phyloP scores from a whole-genome alignment of 1,140 invertebrate genomes.

The Nomia melanderi region DNA sequence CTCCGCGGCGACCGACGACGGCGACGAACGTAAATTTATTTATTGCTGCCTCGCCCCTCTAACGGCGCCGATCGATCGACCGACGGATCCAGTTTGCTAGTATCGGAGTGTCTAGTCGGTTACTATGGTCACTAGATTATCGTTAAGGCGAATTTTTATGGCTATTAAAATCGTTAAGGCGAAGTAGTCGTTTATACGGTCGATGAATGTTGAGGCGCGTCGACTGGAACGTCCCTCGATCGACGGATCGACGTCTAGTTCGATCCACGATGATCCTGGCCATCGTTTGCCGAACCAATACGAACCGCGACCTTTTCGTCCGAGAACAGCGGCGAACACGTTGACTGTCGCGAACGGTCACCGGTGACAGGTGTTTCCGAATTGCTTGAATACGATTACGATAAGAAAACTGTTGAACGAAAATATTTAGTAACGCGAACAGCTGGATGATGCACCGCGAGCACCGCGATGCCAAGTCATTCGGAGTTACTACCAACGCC shows the following conservation, averaged over 20 bases:
- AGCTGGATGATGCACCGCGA: too few relatives aligned
- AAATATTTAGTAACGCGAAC: too few relatives aligned
- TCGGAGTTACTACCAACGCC: too few relatives aligned
- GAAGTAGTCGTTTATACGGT: slow-evolving; percentile 36
- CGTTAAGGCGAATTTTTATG: slow-evolving; percentile 31
- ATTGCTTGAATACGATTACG: too few relatives aligned
- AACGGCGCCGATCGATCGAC: neutral
- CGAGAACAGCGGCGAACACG: slow-evolving; percentile 12
- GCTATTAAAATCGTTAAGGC: slow-evolving; percentile 31
- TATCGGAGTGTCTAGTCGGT: neutral
- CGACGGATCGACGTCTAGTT: slow-evolving; percentile 17
- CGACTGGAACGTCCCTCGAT: neutral
- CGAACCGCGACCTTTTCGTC: neutral
- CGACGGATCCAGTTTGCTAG: neutral
- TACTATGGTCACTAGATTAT: slow-evolving; percentile 8
- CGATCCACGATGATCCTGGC: neutral
- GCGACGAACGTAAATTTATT: slow-evolving; percentile 18
- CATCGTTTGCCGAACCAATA: neutral
- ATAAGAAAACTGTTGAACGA: too few relatives aligned
- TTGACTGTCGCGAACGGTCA: too few relatives aligned
- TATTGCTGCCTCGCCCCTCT: neutral
- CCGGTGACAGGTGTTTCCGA: too few relatives aligned
- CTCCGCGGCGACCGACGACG: too few relatives aligned
- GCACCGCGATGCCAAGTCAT: too few relatives aligned
- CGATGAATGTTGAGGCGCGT: neutral